Percentiles rank a stretch among this genome's conserved stretches.
Evolutionary conservation across 1,140 invertebrate genomes (phyloP).

Genomic region (Pectinophora gossypiella): DNA sequence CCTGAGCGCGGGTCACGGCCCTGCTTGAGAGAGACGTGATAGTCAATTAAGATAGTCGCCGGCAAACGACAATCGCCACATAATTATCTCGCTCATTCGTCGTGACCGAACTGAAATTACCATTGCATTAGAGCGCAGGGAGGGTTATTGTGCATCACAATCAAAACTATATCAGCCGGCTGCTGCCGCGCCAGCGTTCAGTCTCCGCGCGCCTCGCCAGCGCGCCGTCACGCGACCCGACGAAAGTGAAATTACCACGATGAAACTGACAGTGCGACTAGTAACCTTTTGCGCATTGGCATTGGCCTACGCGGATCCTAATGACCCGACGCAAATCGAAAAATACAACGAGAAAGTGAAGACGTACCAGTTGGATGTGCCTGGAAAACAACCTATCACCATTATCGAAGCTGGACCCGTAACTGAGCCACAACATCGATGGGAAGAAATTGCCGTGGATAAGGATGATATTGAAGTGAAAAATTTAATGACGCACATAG

Average conservation of each 20-base stretch:
- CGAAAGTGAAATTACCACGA: slow-evolving; percentile 59
- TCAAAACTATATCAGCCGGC: slow-evolving; percentile 68
- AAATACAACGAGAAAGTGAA: slow-evolving; percentile 47
- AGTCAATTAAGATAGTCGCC: slow-evolving; percentile 61
- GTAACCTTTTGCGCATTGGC: slow-evolving; percentile 41
- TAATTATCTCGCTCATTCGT: slow-evolving; percentile 67
- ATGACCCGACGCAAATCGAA: slow-evolving; percentile 38
- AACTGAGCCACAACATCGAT: slow-evolving; percentile 25
- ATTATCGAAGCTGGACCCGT: slow-evolving; percentile 67
- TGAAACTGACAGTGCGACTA: slow-evolving; percentile 59
- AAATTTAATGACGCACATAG: slow-evolving; percentile 64
- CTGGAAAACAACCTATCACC: slow-evolving; percentile 73
- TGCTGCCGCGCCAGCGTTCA: slow-evolving; percentile 44
- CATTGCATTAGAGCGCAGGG: slow-evolving; percentile 66
- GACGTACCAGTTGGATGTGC: slow-evolving; percentile 69
- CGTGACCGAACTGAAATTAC: slow-evolving; percentile 64
- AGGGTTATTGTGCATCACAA: slow-evolving; percentile 64
- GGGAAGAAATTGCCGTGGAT: slow-evolving; percentile 26
- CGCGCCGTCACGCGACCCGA: slow-evolving; percentile 45
- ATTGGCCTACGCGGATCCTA: slow-evolving; percentile 30
- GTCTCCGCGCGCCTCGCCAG: slow-evolving; percentile 46
- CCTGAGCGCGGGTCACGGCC: slow-evolving; percentile 56
- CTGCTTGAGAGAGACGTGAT: slow-evolving; percentile 51
- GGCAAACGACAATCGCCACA: slow-evolving; percentile 55
- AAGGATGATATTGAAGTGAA: slow-evolving; percentile 60